These are phyloP conservation scores for Azemiops feae DNA, from an alignment of 2,113 vertebrate genomes.

Conservation along the genomic window DNA sequence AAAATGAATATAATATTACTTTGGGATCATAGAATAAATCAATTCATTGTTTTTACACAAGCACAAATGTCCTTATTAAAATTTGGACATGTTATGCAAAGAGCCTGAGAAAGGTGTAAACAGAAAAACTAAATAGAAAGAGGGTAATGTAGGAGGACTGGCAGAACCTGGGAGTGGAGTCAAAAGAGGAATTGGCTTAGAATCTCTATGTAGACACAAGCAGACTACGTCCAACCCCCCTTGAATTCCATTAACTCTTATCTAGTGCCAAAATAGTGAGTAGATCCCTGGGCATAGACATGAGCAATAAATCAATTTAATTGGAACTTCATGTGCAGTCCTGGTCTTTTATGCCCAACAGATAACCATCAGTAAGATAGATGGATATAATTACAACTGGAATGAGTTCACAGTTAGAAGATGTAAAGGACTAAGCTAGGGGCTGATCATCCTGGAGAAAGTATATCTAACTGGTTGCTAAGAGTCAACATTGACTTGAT, in stretches of 20 bases:
- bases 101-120: background rate
- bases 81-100: background rate
- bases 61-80: background rate
- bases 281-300: background rate
- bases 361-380: background rate
- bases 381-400: background rate
- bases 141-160: background rate
- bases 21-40: background rate
- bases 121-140: background rate
- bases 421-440: background rate
- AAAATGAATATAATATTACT: background rate
- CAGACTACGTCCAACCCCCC: background rate
- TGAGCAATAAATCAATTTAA: background rate
- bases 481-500: background rate
- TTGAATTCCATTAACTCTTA: background rate
- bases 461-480: background rate
- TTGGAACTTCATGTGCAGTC: background rate
- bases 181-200: background rate
- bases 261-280: background rate
- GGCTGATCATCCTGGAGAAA: background rate
- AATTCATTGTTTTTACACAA: background rate
- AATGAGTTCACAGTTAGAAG: background rate
- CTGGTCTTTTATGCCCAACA: background rate
- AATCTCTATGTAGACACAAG: background rate
- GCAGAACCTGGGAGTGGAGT: background rate